Percentiles rank a stretch among this genome's conserved stretches.
Evolutionary conservation across 2,113 vertebrate species (phyloP).

Genomic region (Entomyzon cyanotis): DNA sequence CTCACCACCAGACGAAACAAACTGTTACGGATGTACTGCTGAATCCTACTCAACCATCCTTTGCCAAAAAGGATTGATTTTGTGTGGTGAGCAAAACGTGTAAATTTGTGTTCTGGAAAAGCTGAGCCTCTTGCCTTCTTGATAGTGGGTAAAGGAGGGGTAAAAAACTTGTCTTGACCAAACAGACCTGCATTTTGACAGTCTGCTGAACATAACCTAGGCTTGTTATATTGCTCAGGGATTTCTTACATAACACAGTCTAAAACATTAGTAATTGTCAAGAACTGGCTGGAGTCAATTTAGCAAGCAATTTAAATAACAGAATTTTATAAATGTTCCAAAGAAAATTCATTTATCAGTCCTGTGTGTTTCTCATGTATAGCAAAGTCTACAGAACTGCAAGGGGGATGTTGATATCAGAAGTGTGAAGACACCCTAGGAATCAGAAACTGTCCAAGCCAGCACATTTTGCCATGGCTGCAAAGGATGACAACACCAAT

Average conservation of each 20-base stretch:
- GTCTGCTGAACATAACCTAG: neutral
- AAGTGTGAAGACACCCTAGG: neutral
- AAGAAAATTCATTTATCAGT: neutral
- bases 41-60: neutral
- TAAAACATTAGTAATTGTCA: neutral
- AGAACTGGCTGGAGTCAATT: neutral
- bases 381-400: neutral
- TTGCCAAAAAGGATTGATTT: neutral
- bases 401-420: neutral
- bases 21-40: neutral
- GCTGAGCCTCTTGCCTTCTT: neutral
- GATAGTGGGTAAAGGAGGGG: neutral
- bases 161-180: neutral
- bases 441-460: neutral
- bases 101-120: neutral
- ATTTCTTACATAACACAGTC: neutral
- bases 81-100: neutral
- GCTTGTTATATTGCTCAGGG: neutral
- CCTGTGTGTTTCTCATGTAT: neutral
- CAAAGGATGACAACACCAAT: slow-evolving; percentile 49
- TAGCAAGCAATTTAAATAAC: neutral
- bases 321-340: neutral
- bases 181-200: neutral
- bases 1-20: neutral
- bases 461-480: neutral